Percentiles rank a stretch among this genome's conserved stretches.
These are phyloP conservation scores for Excalfactoria chinensis DNA, from an alignment of 2,113 vertebrate species.

Conservation along the genomic window DNA sequence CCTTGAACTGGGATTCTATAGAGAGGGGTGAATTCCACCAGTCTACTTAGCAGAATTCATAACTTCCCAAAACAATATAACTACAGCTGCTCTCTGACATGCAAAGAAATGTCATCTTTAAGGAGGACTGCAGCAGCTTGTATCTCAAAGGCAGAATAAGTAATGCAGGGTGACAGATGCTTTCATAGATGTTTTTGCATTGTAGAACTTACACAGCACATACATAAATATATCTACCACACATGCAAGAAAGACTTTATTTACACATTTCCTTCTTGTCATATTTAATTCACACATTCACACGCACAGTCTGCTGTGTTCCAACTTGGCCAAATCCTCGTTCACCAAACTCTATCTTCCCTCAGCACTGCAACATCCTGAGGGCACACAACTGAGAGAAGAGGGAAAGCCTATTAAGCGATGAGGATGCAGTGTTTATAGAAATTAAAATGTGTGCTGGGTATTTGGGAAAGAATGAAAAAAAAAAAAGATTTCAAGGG, in stretches of 20 bases:
- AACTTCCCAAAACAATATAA: conserved; percentile 11
- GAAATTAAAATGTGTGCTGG: conserved; percentile 63
- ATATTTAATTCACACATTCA: conserved; percentile 51
- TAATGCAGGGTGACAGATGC: conserved; percentile 54
- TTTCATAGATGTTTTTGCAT: conserved; percentile 62
- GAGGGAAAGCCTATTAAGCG: conserved; percentile 63
- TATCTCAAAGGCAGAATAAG: conserved; percentile 52
- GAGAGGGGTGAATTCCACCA: neutral
- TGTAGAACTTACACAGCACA: conserved; percentile 49
- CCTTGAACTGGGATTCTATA: neutral
- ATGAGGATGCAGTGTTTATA: conserved; percentile 61
- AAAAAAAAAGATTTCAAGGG: conserved; percentile 58
- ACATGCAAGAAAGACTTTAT: conserved; percentile 53
- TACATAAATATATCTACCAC: conserved; percentile 50
- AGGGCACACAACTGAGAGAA: conserved; percentile 47
- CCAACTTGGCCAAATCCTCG: conserved; percentile 50
- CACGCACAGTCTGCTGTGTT: neutral
- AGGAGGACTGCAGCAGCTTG: conserved; percentile 17
- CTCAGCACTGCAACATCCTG: conserved; percentile 48
- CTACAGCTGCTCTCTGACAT: conserved; percentile 30
- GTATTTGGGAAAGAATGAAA: conserved; percentile 65
- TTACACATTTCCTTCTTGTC: conserved; percentile 64
- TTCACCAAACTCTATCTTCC: conserved; percentile 63
- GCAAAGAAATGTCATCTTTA: conserved; percentile 10
- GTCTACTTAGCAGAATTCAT: conserved; percentile 8